A percentile compares a stretch with the other conserved stretches of the same genome.
phyloP scores from a whole-genome alignment of 2,797 vertebrate genomes.

The Mus caroli region DNA sequence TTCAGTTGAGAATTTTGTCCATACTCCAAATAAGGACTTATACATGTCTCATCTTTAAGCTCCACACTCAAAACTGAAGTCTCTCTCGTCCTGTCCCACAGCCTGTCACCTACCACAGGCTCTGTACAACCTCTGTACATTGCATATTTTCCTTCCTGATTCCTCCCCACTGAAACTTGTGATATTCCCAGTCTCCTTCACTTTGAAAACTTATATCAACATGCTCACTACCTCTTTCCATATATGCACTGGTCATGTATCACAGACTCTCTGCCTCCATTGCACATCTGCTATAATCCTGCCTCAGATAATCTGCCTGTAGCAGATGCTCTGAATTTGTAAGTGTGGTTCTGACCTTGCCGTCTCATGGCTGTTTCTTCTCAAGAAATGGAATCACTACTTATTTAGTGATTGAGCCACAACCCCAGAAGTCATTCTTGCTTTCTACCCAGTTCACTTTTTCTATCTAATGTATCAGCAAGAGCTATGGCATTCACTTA shows the following conservation, averaged over 20 bases:
- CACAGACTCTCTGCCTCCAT: too few species aligned
- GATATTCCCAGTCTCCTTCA: background rate
- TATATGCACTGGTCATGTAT: background rate
- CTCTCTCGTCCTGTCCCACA: background rate
- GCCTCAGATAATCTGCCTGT: background rate
- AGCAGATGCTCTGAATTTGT: background rate
- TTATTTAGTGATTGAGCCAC: background rate
- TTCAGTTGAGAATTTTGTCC: background rate
- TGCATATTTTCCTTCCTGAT: background rate
- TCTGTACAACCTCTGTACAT: background rate
- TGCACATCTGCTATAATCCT: background rate
- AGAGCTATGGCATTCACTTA: background rate
- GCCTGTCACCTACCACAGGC: background rate
- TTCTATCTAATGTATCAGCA: background rate
- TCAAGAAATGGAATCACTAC: background rate
- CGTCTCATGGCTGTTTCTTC: background rate
- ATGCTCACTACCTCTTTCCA: background rate
- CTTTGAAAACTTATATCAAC: background rate
- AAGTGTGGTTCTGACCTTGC: background rate
- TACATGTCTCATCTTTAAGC: background rate
- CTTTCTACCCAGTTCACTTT: background rate
- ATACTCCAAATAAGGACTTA: background rate
- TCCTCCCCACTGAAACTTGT: background rate
- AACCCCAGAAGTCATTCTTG: background rate
- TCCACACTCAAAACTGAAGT: background rate